Evolutionary conservation across 1,140 invertebrate genomes (phyloP), one percentile per base, ranked within the genome.

Genomic region (Aphelenchoides fujianensis): DNA sequence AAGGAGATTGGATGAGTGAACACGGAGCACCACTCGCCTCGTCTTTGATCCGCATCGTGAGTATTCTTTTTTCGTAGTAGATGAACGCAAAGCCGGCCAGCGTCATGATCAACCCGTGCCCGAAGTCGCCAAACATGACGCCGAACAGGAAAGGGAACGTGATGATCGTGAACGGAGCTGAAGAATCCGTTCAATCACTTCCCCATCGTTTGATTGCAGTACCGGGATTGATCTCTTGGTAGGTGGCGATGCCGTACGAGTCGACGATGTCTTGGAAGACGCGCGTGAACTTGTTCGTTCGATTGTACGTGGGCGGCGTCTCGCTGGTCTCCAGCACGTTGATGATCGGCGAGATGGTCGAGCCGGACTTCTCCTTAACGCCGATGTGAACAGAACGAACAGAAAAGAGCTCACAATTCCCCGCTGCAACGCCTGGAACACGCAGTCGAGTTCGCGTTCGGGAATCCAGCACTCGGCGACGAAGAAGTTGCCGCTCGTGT

Each of bases 381-480:
- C 9, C n/a, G 68, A 48, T 70, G 16, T 30, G 32, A 57, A 61
- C 27, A 70, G 72, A 23, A n/a, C n/a, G n/a, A n/a, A n/a, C n/a
- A n/a, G n/a, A n/a, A n/a, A n/a, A n/a, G 74, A 73, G 2, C 89
- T 88, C 88, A 94, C 91, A 62, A 93, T 95, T 84, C 94, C 95
- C 72, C 91, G 88, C 70, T 92, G 87, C 23, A 97, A 86, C 57
- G 93, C 91, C 76, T 94, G 86, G 84, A 96, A 91, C 54, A 98
- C 93, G 35, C 90, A 90, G 82, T 93, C 92, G 74, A 96, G 86
- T 84, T 97, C 93, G n/a, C 91, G 85, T 0, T 93, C 89, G 0
- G 96, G 94, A 74, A 97, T 93, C 97, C 97, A 99, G 84, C 95
- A 97, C 87, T 99, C 97, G 23, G 94, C 95, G 80, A 99, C 97